Base-by-base conservation (phyloP, 64 coral and sea anemone species). In the Stichodactyla mertensii region DNA sequence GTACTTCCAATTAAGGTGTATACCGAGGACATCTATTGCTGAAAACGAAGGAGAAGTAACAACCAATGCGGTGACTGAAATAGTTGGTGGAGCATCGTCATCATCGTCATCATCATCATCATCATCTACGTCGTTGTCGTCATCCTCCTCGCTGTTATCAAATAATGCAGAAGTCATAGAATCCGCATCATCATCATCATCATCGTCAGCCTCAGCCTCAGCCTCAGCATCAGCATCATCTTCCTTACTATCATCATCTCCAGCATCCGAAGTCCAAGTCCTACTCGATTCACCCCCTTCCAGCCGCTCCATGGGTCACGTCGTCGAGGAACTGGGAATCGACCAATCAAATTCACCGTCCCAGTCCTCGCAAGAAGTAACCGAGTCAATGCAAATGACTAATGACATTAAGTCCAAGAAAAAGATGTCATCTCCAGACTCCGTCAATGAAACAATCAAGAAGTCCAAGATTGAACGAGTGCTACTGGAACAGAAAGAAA, bases 381-480 rank as follows among this genome's bases (percentile, higher is more conserved):
- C 78, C 45, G 78, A 81, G 53, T 55, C 78, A 18, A 53, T 81
- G 24, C 24, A 27, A 13, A 74, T 74, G 69, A 8, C n/a, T 2
- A 28, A 2, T 10, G 69, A 74, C 4, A 74, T 27, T 8, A 28
- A 8, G 2, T 8, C 69, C 10, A 22, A 27, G 11, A 10, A 28
- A 20, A 83, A 28, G 88, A 19, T 83, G n/a, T 84, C 70, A 31
- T 24, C 60, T 53, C 52, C 80, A 55, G 22, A 61, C 60, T 64
- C 71, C 55, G 78, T 89, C 2, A 84, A 55, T 10, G 88, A 89
- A 52, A 89, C 88, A 31, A 58, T 77, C 11, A 89, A 84, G 77
- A 89, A 89, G 82, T 89, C 88, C 69, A 55, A 89, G 8, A 89
- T 83, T 59, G 69, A 74, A 74, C 88, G 52, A 15, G 15, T 51